Percentiles rank a stretch among this genome's conserved stretches.
Evolutionary conservation across 2,113 vertebrate genomes (phyloP).

Genomic region (Myrmecophaga tridactyla): DNA sequence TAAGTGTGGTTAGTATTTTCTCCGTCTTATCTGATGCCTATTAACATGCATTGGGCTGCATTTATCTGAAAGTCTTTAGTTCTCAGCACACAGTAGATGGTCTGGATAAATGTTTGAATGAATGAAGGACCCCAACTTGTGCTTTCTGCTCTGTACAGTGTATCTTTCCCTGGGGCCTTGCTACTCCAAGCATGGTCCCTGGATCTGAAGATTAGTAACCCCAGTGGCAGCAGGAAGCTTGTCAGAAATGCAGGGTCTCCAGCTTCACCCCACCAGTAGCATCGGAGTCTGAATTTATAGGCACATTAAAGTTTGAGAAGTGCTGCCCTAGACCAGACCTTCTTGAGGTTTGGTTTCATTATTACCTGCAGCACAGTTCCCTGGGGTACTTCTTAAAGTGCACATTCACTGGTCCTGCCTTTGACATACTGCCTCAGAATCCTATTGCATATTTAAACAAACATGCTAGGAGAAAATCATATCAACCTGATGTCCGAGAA

Average conservation of each 20-base stretch:
- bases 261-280: background rate
- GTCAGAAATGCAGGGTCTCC: background rate
- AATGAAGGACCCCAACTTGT: background rate
- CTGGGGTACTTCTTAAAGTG: background rate
- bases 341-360: background rate
- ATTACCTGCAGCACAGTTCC: background rate
- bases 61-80: background rate
- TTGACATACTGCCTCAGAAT: background rate
- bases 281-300: background rate
- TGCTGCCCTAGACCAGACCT: background rate
- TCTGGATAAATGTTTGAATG: background rate
- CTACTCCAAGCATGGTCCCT: background rate
- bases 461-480: background rate
- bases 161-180: background rate
- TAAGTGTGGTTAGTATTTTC: background rate
- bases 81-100: background rate
- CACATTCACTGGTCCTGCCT: background rate
- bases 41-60: fast-evolving
- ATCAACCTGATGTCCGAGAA: background rate
- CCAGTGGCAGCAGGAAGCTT: background rate
- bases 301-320: background rate
- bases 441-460: background rate
- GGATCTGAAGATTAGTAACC: background rate
- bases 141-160: background rate
- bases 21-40: background rate